Percentiles rank a stretch among this genome's conserved stretches.
These are phyloP conservation scores for Diogma glabrata DNA, from an alignment of 2,888 invertebrate genomes.

Conservation along the genomic window DNA sequence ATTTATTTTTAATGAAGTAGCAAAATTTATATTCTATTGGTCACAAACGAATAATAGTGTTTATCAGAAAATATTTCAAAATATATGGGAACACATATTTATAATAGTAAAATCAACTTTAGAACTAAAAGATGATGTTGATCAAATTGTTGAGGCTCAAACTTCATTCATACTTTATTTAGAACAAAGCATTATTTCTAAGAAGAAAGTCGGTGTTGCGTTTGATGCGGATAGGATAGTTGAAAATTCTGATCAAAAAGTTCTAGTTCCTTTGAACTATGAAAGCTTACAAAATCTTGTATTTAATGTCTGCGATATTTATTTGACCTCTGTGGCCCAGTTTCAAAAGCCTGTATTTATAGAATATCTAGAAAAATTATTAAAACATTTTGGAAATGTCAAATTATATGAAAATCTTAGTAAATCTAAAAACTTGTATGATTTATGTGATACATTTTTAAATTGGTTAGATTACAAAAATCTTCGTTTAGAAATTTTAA, in stretches of 20 bases:
- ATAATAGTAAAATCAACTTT: constrained; percentile 23
- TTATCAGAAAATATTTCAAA: too few relatives aligned
- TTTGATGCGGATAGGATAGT: too few relatives aligned
- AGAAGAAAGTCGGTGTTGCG: too few relatives aligned
- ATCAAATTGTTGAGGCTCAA: constrained; percentile 29
- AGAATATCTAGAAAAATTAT: constrained; percentile 41
- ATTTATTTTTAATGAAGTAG: constrained; percentile 31
- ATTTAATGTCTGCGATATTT: constrained; percentile 39
- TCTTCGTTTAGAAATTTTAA: constrained; percentile 41
- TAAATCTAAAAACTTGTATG: constrained; percentile 25
- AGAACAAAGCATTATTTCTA: too few relatives aligned
- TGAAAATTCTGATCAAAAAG: too few relatives aligned
- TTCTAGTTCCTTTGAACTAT: too few relatives aligned
- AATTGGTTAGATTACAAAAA: constrained; percentile 40
- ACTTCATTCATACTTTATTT: constrained; percentile 38
- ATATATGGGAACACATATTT: too few relatives aligned
- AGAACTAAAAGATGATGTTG: constrained; percentile 19
- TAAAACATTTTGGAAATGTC: constrained; percentile 44
- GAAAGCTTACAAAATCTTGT: too few relatives aligned
- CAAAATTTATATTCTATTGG: neutral
- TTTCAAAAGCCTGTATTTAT: constrained; percentile 39
- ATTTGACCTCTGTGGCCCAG: constrained; percentile 42
- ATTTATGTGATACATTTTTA: constrained; percentile 25
- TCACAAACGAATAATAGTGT: too few relatives aligned
- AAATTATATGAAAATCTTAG: constrained; percentile 40